A percentile compares a stretch with the other conserved stretches of the same genome.
Conservation (phyloP, 2,797 vertebrate species). For the Momotus momota region DNA sequence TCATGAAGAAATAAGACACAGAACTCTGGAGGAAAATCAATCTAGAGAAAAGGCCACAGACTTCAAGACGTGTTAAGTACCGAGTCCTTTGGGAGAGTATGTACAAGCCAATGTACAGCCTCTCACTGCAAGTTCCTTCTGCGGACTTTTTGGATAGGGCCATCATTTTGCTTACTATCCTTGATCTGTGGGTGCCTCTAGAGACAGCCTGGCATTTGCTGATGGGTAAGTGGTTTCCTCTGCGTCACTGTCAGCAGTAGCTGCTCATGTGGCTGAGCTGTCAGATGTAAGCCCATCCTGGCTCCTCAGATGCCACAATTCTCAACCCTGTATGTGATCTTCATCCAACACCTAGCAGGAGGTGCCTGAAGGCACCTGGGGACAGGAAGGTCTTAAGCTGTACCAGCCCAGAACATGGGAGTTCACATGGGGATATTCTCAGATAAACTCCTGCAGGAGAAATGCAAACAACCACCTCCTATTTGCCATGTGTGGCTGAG, state of each 20-base stretch:
- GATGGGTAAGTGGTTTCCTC: not conserved
- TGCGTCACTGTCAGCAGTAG: not conserved
- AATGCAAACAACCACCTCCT: not conserved
- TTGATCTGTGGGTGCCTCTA: not conserved
- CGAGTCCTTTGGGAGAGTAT: not conserved
- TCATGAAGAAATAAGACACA: not conserved
- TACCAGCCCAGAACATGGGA: not conserved
- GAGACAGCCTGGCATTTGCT: not conserved
- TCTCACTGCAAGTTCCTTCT: not conserved
- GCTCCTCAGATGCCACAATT: not conserved
- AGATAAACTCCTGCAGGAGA: not conserved
- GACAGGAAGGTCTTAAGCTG: not conserved
- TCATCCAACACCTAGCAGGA: not conserved
- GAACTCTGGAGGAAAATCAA: not conserved
- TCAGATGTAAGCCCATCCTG: not conserved
- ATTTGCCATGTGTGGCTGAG: not conserved
- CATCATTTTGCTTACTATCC: not conserved
- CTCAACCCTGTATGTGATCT: not conserved
- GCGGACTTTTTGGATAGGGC: not conserved
- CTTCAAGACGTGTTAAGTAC: not conserved
- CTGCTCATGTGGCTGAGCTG: rapidly evolving
- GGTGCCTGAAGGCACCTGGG: not conserved
- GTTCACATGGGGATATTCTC: not conserved
- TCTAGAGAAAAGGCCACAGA: not conserved
- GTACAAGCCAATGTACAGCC: not conserved